Evolutionary conservation across 2,797 vertebrate genomes (phyloP), one percentile per base, ranked within the genome.

Genomic region (Protosalanx chinensis): DNA sequence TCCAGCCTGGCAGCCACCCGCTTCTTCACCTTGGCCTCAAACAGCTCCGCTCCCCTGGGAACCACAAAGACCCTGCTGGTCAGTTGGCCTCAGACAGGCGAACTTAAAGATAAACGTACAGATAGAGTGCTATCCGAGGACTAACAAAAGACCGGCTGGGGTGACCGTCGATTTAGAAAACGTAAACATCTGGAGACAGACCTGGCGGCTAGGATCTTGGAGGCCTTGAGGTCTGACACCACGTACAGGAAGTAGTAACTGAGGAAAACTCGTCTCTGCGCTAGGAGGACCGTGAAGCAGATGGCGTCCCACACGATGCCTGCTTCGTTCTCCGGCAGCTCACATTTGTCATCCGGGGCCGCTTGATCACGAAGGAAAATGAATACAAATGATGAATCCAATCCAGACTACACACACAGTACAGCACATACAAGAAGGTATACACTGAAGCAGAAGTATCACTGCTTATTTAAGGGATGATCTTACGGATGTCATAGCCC

Each of bases 231-330:
- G 71, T 95, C 91, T 12, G 92, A 91, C 53, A 92, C 92, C 61
- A 93, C 82, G 0, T 91, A 93, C n/a, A 94, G 91, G 81, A 91
- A 94, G 72, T 93, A 93, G 79, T 93, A 93, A 80, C 93, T 95
- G 72, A 90, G 91, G 76, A 95, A 94, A 53, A 92, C 84, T 41
- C 90, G 88, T 32, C 88, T 80, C 80, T 93, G 93, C 6, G 83
- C 88, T 75, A 94, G 83, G 49, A 95, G 90, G 67, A 94, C 90
- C 2, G 83, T 89, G 81, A 94, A 93, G 72, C 92, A 92, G 69
- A 91, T 87, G 0, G 91, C 91, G 16, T 93, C 94, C 94, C 93
- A 93, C 16, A 94, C 86, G 0, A 93, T 91, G 5, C 93, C 93
- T 0, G 89, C 92, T 73, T 95, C 93, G 0, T 91, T 89, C 68